phyloP scores from a whole-genome alignment of 2,797 vertebrate genomes.

The Remorina albescens region DNA sequence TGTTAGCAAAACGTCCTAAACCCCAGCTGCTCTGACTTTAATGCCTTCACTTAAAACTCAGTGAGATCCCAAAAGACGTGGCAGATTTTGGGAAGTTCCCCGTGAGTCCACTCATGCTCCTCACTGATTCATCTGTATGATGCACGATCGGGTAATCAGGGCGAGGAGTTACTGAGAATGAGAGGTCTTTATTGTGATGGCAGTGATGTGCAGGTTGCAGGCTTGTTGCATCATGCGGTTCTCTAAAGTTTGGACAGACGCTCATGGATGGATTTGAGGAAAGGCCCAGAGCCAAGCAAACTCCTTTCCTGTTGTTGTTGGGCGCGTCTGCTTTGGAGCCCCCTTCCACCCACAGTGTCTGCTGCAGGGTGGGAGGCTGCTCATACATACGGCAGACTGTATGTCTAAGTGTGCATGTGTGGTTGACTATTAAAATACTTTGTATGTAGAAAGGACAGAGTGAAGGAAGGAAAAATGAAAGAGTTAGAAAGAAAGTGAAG shows the following conservation, averaged over 20 bases:
- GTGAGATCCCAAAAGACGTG: not conserved
- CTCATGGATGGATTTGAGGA: slow-evolving; percentile 52
- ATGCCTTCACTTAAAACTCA: not conserved
- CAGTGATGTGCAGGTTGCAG: slow-evolving; percentile 62
- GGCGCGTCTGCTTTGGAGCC: slow-evolving; percentile 64
- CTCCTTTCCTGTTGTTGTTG: slow-evolving; percentile 74
- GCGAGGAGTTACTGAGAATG: slow-evolving; percentile 9
- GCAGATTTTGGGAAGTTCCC: slow-evolving; percentile 10
- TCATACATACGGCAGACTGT: slow-evolving; percentile 39
- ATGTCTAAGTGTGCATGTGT: not conserved
- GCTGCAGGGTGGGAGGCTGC: slow-evolving; percentile 47
- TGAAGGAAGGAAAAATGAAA: not conserved
- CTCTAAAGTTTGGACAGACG: slow-evolving; percentile 50
- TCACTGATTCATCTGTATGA: slow-evolving; percentile 4
- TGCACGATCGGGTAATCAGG: slow-evolving; percentile 10
- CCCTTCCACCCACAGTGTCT: slow-evolving; percentile 68
- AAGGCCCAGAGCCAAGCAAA: slow-evolving; percentile 54
- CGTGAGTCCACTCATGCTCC: slow-evolving; percentile 4
- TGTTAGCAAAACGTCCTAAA: not conserved
- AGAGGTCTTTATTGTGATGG: slow-evolving; percentile 35
- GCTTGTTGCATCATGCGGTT: slow-evolving; percentile 73
- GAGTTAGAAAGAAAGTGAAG: not conserved
- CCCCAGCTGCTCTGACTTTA: slow-evolving; percentile 7
- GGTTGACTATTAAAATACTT: not conserved
- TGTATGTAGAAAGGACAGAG: not conserved